Evolutionary conservation across 2,888 invertebrate genomes (phyloP), one percentile per base, ranked within the genome.

Genomic region (Diadromus collaris): DNA sequence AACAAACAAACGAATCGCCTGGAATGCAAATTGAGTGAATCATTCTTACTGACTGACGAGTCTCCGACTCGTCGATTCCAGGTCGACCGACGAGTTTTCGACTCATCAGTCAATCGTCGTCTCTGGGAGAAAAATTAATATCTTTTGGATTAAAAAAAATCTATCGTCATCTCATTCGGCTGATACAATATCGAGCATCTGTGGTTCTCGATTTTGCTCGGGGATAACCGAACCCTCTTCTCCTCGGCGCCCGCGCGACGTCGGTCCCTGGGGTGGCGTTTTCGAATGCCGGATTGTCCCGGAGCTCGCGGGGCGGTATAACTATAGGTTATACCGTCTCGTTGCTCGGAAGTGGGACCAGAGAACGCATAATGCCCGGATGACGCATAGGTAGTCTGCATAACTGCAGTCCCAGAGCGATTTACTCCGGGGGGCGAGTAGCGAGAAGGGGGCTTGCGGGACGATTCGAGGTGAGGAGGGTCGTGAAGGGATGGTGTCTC

Each of bases 331-430:
- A 56, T 44, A 61, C 67, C 54, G 67, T 67, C 64, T 51, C 41
- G 60, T 27, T 51, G 48, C 41, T 48, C 32, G 73, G 54, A 51
- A 21, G 73, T 41, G 68, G 61, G 38, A 68, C 44, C 76, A 67
- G 68, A 80, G 81, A 80, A 82, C 82, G 85, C 85, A 85, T 86
- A 86, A 87, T 86, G 82, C 83, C 80, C 61, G 85, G 85, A 84
- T 87, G 87, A 87, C 87, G 87, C 87, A 87, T 87, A 86, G 83
- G 84, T 82, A 86, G 83, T 86, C 86, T 83, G 86, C 87, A 85
- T 86, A 87, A 86, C 87, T 87, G 87, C 88, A 87, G 84, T 87
- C 86, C 84, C 84, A 58, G 81, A 79, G 85, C 83, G 83, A 86
- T 84, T 83, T 83, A 84, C 81, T 84, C 78, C 70, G 78, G 81